Conservation (phyloP, 2,113 vertebrate species). For the Anguilla rostrata region DNA sequence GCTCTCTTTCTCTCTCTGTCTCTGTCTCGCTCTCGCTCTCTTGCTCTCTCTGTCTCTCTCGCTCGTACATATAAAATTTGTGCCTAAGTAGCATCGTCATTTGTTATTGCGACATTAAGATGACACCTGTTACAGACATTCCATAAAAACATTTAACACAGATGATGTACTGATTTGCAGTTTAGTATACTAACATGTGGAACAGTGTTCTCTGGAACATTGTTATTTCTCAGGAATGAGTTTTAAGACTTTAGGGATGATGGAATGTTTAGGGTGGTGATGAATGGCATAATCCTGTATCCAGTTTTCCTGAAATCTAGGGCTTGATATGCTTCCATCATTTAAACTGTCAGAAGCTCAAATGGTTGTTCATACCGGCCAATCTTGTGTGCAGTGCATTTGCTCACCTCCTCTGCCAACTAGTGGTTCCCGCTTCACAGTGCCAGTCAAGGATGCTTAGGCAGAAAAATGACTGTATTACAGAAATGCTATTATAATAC, state of each 20-base stretch:
- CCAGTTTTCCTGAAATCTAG: background rate
- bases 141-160: conserved; percentile 1
- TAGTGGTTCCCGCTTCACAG: background rate
- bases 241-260: background rate
- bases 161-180: background rate
- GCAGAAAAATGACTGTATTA: background rate
- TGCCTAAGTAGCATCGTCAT: no score
- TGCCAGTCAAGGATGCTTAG: background rate
- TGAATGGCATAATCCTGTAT: background rate
- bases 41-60: no score
- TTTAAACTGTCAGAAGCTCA: background rate
- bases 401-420: background rate
- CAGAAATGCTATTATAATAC: no score
- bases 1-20: no score
- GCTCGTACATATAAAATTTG: no score
- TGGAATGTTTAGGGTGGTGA: background rate
- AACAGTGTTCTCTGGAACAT: background rate
- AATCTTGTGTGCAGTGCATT: background rate
- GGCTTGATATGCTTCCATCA: background rate
- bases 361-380: background rate
- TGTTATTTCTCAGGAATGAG: background rate
- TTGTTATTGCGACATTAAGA: background rate
- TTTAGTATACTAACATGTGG: background rate
- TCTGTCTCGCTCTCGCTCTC: no score
- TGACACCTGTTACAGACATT: background rate